phyloP scores from a whole-genome alignment of 2,888 invertebrate genomes.

The Clanis bilineata region DNA sequence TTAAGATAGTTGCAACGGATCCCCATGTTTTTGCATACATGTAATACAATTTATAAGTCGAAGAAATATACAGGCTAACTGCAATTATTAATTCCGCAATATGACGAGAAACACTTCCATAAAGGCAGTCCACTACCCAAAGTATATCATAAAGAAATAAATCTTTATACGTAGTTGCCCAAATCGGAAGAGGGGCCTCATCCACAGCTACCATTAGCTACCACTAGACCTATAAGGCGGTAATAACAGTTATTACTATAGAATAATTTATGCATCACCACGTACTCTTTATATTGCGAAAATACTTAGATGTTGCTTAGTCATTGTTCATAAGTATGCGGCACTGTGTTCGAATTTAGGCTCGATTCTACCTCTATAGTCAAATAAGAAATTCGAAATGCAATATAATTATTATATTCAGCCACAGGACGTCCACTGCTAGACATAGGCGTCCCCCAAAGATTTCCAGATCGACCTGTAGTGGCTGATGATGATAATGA shows the following conservation, averaged over 20 bases:
- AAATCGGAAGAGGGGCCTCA: background rate
- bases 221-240: background rate
- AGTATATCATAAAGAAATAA: background rate
- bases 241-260: background rate
- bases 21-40: no score
- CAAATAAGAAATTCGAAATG: background rate
- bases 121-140: no score
- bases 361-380: background rate
- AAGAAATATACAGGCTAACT: no score
- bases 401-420: background rate
- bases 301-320: background rate
- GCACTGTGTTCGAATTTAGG: background rate
- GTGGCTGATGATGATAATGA: no score
- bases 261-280: background rate
- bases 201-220: background rate
- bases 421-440: no score
- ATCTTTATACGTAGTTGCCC: background rate
- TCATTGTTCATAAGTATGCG: background rate
- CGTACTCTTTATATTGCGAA: background rate
- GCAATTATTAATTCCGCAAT: no score
- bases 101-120: no score
- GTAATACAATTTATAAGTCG: no score
- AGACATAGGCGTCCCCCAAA: no score
- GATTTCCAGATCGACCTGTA: no score
- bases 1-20: no score